Base-by-base conservation (phyloP, 2,888 invertebrate species). In the Gymnosoma rotundatum region DNA sequence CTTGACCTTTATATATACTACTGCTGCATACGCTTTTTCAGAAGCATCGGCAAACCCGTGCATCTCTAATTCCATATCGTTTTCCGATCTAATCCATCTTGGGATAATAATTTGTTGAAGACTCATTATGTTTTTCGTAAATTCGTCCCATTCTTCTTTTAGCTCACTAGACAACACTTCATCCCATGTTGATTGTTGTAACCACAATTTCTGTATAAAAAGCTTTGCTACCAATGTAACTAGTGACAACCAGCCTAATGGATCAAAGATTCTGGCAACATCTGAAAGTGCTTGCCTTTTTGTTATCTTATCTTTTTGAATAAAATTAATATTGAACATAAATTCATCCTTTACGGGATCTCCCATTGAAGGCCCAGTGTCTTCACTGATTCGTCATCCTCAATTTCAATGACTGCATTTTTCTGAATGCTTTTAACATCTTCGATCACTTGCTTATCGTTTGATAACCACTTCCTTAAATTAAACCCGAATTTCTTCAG, bases 151-250 rank as follows among this genome's bases (percentile, higher is more conserved):
- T 38, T 38, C 38, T 38, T 38, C 10, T 38, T 38, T 7, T 38
- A 38, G 38, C 38, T 38, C 38, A 38, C 10, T 7, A 38, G 7
- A 9, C 1, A 38, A 9, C 10, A 9, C 38, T 9, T 60, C 73
- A 25, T 83, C 73, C 73, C 73, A 83, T 1, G 10, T 36, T 14
- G 20, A 25, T 21, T 74, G 3, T 3, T 56, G 16, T 36, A 63
- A 0, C 52, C 70, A 81, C 16, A 64, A 21, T 16, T 70, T 61
- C 70, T 76, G 70, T 4, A 81, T 42, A 48, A 81, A 69, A 7
- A 76, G n/a, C 21, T 82, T 82, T 7, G 76, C 76, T 3, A 38
- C 32, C 14, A 67, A 12, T 3, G 60, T 66, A 36, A 76, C 50
- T 18, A 70, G 76, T 18, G 58, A 56, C n/a, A 75, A 38, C 48